Evolutionary conservation across 64 coral and sea anemone species (phyloP).

Genomic region (Stichodactyla helianthus): DNA sequence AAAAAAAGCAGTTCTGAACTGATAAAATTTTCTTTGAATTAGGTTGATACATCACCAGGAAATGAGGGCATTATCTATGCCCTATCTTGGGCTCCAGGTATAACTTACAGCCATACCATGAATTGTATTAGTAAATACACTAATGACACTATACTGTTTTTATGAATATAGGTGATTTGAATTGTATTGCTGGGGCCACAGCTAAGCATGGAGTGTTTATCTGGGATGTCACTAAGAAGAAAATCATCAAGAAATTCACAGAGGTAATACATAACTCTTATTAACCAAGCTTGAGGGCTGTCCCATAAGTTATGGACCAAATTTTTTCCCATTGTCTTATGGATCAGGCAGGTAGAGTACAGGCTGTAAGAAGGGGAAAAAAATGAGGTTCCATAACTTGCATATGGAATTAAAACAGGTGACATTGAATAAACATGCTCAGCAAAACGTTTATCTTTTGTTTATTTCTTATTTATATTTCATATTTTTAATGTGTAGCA

Average conservation of each 20-base stretch:
- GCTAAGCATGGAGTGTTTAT: constrained; percentile 88
- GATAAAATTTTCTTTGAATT: not conserved
- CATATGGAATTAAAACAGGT: no score
- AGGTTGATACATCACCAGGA: constrained; percentile 90
- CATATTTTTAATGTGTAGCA: constrained; percentile 48
- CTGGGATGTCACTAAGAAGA: constrained; percentile 80
- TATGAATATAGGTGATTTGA: constrained; percentile 61
- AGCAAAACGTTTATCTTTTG: not conserved
- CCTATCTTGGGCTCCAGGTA: constrained; percentile 90
- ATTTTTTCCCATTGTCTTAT: no score
- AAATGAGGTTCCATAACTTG: no score
- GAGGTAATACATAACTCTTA: constrained; percentile 47
- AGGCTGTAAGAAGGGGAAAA: no score
- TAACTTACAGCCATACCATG: not conserved
- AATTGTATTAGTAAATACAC: no score
- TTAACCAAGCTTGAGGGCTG: no score
- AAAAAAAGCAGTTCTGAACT: no score
- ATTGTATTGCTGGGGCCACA: constrained; percentile 81
- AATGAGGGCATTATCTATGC: constrained; percentile 99
- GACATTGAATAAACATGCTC: no score
- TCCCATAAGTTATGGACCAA: no score
- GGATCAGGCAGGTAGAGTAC: no score
- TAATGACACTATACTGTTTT: not conserved
- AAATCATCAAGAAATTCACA: constrained; percentile 82
- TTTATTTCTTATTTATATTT: constrained; percentile 15